These are phyloP conservation scores for Drosophila teissieri DNA, from an alignment of 1,140 invertebrate genomes.

Conservation along the genomic window DNA sequence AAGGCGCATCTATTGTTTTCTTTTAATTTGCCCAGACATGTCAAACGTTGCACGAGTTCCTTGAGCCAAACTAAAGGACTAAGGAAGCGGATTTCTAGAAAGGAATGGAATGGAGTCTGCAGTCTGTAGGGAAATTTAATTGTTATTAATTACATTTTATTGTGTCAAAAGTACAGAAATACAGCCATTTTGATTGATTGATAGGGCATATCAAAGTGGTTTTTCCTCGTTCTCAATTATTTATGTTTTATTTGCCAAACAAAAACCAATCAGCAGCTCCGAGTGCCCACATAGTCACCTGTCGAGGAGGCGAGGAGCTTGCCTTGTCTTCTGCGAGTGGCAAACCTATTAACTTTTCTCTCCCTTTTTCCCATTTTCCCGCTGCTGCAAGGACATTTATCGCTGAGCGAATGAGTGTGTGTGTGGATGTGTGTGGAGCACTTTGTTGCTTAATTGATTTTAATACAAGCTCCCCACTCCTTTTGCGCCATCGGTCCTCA, in stretches of 20 bases:
- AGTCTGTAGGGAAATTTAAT: too few relatives aligned
- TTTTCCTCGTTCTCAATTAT: conserved; percentile 23
- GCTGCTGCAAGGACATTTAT: conserved; percentile 60
- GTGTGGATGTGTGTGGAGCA: conserved; percentile 60
- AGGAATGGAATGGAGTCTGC: too few relatives aligned
- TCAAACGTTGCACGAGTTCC: conserved; percentile 16
- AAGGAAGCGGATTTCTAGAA: not conserved
- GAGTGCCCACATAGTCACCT: conserved; percentile 29
- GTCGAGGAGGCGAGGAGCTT: conserved; percentile 26
- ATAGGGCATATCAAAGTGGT: conserved; percentile 5
- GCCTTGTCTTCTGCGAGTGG: conserved; percentile 64
- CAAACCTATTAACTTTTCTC: conserved; percentile 77
- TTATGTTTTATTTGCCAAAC: conserved; percentile 46
- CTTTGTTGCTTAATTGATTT: conserved; percentile 83
- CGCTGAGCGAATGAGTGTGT: conserved; percentile 15
- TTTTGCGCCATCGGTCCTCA: conserved; percentile 3
- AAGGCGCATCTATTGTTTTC: conserved; percentile 67
- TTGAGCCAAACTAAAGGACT: not conserved
- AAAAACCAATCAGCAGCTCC: conserved; percentile 53
- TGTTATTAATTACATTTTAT: too few relatives aligned
- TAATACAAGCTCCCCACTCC: conserved; percentile 64
- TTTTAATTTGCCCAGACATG: conserved; percentile 71
- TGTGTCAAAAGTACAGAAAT: too few relatives aligned
- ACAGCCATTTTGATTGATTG: conserved; percentile 7
- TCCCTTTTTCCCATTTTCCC: not conserved